Evolutionary conservation across 2,888 invertebrate genomes (phyloP).

Genomic region (Acrobasis consociella): DNA sequence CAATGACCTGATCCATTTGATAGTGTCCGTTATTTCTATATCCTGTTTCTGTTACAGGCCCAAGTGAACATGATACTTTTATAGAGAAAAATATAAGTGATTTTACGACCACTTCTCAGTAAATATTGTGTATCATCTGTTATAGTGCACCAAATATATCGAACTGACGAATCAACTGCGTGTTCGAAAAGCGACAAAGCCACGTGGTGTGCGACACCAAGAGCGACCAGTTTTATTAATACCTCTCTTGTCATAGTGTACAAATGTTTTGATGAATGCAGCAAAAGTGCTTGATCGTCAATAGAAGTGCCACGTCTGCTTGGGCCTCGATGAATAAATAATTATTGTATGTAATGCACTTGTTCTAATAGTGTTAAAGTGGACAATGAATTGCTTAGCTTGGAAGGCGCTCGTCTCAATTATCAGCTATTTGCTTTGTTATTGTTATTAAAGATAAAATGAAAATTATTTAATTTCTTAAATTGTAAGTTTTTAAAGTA

Average conservation of each 20-base stretch:
- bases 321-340: not conserved
- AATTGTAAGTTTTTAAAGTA: constrained; percentile 66
- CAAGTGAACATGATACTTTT: not conserved
- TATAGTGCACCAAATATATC: too few relatives aligned
- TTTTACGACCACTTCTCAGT: not conserved
- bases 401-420: constrained; percentile 14
- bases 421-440: constrained; percentile 68
- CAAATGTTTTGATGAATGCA: too few relatives aligned
- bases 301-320: not conserved
- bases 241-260: too few relatives aligned
- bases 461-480: constrained; percentile 70
- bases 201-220: too few relatives aligned
- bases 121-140: too few relatives aligned
- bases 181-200: too few relatives aligned
- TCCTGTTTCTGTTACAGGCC: not conserved
- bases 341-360: not conserved
- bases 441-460: constrained; percentile 70
- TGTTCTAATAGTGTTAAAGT: not conserved
- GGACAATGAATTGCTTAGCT: constrained; percentile 18
- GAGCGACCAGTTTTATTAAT: too few relatives aligned
- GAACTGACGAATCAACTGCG: too few relatives aligned
- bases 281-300: not conserved
- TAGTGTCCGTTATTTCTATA: constrained; percentile 10
- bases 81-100: not conserved
- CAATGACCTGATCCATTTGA: not conserved